Conservation (phyloP, 2,113 vertebrate genomes). For the Ahaetulla prasina region DNA sequence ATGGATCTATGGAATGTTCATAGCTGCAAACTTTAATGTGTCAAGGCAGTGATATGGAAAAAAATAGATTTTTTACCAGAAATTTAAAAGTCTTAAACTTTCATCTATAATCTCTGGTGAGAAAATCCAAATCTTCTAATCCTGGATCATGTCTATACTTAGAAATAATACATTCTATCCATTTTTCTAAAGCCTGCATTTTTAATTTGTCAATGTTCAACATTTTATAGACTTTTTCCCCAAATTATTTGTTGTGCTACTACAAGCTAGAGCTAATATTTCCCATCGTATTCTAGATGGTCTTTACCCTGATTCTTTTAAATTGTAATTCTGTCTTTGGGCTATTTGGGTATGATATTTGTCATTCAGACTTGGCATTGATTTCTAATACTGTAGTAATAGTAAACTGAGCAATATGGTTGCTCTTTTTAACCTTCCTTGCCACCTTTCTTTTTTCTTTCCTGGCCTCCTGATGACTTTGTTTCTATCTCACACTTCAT, state of each 20-base stretch:
- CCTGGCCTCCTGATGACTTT: neutral
- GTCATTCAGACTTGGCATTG: neutral
- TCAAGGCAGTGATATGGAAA: neutral
- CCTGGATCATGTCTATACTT: neutral
- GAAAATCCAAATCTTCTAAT: neutral
- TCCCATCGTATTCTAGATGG: neutral
- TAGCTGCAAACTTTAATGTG: neutral
- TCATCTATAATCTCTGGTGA: neutral
- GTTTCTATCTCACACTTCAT: neutral
- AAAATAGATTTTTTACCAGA: neutral
- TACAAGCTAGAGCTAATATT: neutral
- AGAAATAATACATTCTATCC: neutral
- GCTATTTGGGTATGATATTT: neutral
- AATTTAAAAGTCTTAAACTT: neutral
- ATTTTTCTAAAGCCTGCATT: neutral
- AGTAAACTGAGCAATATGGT: neutral
- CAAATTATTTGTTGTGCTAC: neutral
- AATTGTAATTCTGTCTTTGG: neutral
- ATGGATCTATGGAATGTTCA: accelerated
- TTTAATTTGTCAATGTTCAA: neutral
- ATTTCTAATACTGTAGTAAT: neutral
- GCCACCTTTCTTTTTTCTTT: neutral
- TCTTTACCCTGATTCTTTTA: neutral
- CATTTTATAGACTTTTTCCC: no score
- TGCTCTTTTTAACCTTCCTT: neutral